Conservation (phyloP, 1,140 invertebrate genomes). For the Rhynchophorus ferrugineus region DNA sequence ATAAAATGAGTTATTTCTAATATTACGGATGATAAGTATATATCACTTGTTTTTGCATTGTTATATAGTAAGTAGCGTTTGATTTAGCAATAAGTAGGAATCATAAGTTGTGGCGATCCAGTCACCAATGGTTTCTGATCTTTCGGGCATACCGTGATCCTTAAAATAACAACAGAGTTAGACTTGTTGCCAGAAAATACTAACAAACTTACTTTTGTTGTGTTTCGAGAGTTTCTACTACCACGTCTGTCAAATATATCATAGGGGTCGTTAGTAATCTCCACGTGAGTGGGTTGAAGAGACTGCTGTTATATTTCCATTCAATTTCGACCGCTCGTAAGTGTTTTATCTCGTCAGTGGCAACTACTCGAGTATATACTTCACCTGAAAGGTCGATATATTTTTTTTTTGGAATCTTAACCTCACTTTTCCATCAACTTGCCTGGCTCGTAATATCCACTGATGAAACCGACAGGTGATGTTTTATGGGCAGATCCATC, state of each 20-base stretch:
- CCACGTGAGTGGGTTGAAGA: conserved; percentile 79
- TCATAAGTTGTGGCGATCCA: not conserved
- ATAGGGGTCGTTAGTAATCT: conserved; percentile 62
- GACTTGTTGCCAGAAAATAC: conserved; percentile 46
- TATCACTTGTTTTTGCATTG: not conserved
- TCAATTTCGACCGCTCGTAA: conserved; percentile 59
- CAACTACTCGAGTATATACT: conserved; percentile 57
- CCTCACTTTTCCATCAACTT: not conserved
- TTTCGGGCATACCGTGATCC: not conserved
- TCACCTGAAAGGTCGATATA: conserved; percentile 5
- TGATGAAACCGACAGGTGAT: conserved; percentile 27
- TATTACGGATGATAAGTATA: not conserved
- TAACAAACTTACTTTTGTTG: conserved; percentile 48
- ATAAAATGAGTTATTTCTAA: not conserved
- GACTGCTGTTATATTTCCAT: conserved; percentile 68
- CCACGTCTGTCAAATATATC: conserved; percentile 62
- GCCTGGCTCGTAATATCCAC: conserved; percentile 60
- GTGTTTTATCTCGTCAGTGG: conserved; percentile 55
- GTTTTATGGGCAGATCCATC: conserved; percentile 35
- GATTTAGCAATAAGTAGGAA: not conserved
- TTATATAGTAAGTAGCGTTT: not conserved
- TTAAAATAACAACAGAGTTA: conserved; percentile 36
- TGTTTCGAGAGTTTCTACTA: conserved; percentile 61
- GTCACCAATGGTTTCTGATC: not conserved
- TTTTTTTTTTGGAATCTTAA: too few relatives aligned